Evolutionary conservation across 2,888 invertebrate species (phyloP).

Genomic region (Allolobophora icterica): DNA sequence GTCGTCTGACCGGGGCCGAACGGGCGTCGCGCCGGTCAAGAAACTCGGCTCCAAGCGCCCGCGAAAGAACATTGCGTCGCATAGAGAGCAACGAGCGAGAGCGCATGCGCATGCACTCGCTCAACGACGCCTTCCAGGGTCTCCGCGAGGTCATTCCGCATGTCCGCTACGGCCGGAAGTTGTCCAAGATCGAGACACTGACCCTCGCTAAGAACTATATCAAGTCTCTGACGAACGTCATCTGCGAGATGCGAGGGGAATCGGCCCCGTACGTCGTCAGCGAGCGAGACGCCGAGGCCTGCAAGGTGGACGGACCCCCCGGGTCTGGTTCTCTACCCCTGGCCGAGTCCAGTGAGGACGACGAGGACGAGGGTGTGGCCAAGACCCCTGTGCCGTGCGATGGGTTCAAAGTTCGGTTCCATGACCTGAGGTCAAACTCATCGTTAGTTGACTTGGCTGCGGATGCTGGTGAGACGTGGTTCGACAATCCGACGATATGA

Average conservation of each 20-base stretch:
- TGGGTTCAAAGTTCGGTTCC: not conserved
- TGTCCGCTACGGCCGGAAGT: constrained; percentile 80
- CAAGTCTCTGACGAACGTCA: constrained; percentile 84
- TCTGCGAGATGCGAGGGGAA: constrained; percentile 80
- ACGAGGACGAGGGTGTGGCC: not conserved
- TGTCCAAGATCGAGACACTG: constrained; percentile 86
- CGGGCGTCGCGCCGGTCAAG: constrained; percentile 27
- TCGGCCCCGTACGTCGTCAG: constrained; percentile 72
- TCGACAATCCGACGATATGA: not conserved
- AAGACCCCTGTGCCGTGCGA: not conserved
- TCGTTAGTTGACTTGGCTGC: not conserved
- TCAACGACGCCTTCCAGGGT: constrained; percentile 89
- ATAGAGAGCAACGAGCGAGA: constrained; percentile 90
- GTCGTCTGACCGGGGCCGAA: constrained; percentile 20
- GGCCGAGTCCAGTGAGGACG: not conserved
- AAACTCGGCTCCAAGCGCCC: constrained; percentile 70
- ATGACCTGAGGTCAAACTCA: not conserved
- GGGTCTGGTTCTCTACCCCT: not conserved
- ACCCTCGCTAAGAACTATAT: constrained; percentile 89
- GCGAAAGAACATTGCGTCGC: constrained; percentile 83
- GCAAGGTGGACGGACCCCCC: not conserved
- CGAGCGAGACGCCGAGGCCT: constrained; percentile 33
- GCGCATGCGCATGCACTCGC: constrained; percentile 88
- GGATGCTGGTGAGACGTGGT: not conserved
- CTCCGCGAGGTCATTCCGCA: constrained; percentile 85